phyloP scores from a whole-genome alignment of 2,797 vertebrate genomes.

The Sciurus carolinensis region DNA sequence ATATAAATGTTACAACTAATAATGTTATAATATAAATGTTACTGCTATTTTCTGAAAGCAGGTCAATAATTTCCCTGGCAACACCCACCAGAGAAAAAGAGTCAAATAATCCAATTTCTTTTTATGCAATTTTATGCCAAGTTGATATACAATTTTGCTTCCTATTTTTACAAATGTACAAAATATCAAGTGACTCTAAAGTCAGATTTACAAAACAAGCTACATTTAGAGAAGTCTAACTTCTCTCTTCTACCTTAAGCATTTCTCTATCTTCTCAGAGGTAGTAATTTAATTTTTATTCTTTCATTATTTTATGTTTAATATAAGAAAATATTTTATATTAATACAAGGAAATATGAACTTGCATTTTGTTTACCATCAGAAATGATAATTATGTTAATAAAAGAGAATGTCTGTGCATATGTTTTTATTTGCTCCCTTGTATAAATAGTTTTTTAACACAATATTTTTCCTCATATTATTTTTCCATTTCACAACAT shows the following conservation, averaged over 20 bases:
- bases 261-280: not conserved
- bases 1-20: not conserved
- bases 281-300: not conserved
- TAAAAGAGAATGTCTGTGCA: not conserved
- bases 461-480: not conserved
- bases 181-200: not conserved
- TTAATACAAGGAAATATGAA: not conserved
- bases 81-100: not conserved
- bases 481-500: not conserved
- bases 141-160: not conserved
- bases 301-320: constrained; percentile 20
- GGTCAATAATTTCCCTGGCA: not conserved
- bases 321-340: not conserved
- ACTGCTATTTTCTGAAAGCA: not conserved
- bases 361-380: not conserved
- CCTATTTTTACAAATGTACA: not conserved
- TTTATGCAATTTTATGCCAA: not conserved
- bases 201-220: not conserved
- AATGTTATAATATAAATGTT: not conserved
- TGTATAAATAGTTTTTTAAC: not conserved
- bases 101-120: not conserved
- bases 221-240: not conserved
- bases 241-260: not conserved
- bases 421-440: not conserved
- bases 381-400: not conserved